Conservation (phyloP, 2,888 invertebrate species). For the Yponomeuta malinellus region DNA sequence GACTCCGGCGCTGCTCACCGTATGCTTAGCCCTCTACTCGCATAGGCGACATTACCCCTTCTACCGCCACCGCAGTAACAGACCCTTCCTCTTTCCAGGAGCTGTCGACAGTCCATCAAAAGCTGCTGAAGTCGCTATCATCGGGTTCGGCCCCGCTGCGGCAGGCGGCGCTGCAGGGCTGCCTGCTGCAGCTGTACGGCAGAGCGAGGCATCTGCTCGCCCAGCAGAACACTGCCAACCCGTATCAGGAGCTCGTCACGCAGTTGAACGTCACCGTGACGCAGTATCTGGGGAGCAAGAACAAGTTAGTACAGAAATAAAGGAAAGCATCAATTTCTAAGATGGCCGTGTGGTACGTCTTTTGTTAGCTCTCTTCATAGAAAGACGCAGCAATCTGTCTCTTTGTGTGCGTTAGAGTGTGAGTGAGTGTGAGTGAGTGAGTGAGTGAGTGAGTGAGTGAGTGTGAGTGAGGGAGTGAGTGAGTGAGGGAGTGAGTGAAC, state of each 20-base stretch:
- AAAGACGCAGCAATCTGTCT: neutral
- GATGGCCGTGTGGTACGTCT: too few species aligned
- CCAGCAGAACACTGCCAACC: slow-evolving; percentile 28
- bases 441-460: neutral
- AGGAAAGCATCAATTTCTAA: too few species aligned
- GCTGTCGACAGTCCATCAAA: slow-evolving; percentile 56
- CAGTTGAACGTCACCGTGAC: slow-evolving; percentile 42
- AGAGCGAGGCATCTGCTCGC: slow-evolving; percentile 26
- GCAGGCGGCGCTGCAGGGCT: slow-evolving; percentile 62
- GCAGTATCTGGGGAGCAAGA: slow-evolving; percentile 36
- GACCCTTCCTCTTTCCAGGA: slow-evolving; percentile 36
- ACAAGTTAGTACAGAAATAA: slow-evolving; percentile 34
- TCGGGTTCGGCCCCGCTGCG: slow-evolving; percentile 62
- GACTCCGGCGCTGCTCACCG: too few species aligned
- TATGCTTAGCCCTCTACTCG: too few species aligned
- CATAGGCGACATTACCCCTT: too few species aligned
- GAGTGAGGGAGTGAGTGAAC: neutral
- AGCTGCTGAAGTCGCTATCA: slow-evolving; percentile 53
- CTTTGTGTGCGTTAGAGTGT: neutral
- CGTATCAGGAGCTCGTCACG: slow-evolving; percentile 43
- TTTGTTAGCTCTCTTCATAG: too few species aligned
- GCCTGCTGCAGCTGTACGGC: slow-evolving; percentile 49
- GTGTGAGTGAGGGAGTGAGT: neutral
- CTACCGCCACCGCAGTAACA: too few species aligned
- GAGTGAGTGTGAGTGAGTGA: neutral